These are phyloP conservation scores for Tylochromis polylepis DNA, from an alignment of 2,113 vertebrate species.

Conservation along the genomic window DNA sequence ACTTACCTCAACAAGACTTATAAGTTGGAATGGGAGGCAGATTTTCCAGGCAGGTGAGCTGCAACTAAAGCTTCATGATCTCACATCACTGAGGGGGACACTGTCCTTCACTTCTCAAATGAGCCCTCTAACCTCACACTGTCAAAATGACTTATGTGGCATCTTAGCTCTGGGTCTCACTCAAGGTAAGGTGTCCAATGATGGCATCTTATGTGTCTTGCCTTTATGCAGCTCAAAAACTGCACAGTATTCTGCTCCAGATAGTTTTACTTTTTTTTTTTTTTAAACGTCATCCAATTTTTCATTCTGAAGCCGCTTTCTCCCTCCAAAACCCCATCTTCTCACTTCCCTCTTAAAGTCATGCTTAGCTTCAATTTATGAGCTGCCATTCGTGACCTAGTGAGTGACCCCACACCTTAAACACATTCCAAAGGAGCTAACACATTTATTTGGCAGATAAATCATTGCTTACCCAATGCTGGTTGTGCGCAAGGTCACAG, in stretches of 20 bases:
- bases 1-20: not conserved
- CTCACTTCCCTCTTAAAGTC: constrained; percentile 8
- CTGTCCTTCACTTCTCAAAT: constrained; percentile 59
- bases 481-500: constrained; percentile 63
- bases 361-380: constrained; percentile 63
- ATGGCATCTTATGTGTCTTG: constrained; percentile 23
- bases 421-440: constrained; percentile 70
- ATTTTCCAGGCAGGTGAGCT: constrained; percentile 53
- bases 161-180: constrained; percentile 29
- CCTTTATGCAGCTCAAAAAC: constrained; percentile 26
- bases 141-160: constrained; percentile 53
- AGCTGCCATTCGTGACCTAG: constrained; percentile 68
- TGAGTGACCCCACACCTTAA: constrained; percentile 64
- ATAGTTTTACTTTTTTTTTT: constrained; percentile 2
- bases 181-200: constrained; percentile 61
- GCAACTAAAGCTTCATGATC: constrained; percentile 52
- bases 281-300: not conserved
- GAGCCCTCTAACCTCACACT: constrained; percentile 64
- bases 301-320: not conserved
- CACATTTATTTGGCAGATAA: constrained; percentile 73
- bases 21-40: constrained; percentile 16
- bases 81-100: constrained; percentile 42
- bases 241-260: not conserved
- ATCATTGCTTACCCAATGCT: constrained; percentile 68
- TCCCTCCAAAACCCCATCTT: not conserved